Base-by-base conservation (phyloP, 2,113 vertebrate genomes). In the Poeciliopsis occidentalis region DNA sequence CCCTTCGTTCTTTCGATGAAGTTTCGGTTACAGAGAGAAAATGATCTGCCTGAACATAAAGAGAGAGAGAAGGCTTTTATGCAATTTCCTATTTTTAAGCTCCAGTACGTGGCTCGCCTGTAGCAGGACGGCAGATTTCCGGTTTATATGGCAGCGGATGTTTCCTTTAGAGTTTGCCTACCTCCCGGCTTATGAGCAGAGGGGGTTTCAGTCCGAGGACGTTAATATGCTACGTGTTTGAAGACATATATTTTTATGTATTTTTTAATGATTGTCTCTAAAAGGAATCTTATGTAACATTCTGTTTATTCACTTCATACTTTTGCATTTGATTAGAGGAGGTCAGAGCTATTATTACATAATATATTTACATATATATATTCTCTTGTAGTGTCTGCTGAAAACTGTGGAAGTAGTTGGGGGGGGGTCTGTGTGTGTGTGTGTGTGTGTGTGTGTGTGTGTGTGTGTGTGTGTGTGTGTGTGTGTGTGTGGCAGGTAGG, bases 221-320 rank as follows among this genome's bases (percentile, higher is more conserved):
- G 74, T 83, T 74, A 77, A 88, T 80, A 80, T 71, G 80, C 79
- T 88, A 72, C 78, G 71, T 86, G 82, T 85, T 80, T 76, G 74
- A 88, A 87, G 86, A 78, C 81, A 89, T 87, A 91, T 93, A 91
- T 92, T 92, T 92, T 92, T 86, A 90, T 90, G 89, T 89, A 78
- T 91, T 84, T 86, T 89, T 88, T 87, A 86, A 85, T 69, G 81
- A 88, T 87, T 80, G 85, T 87, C 74, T 87, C 82, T 79, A 69
- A 76, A 77, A 73, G 34, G 88, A 87, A 70, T 79, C 51, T 84
- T 41, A 85, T 76, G 76, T 82, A 44, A 84, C 72, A 86, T 41
- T 81, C 68, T 87, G 71, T 73, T 86, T 75, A 84, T 83, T 62
- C 69, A 82, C 85, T 81, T 72, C 81, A 83, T 83, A 68, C 27